Base-by-base conservation (phyloP, 1,140 invertebrate genomes). In the Riptortus pedestris region DNA sequence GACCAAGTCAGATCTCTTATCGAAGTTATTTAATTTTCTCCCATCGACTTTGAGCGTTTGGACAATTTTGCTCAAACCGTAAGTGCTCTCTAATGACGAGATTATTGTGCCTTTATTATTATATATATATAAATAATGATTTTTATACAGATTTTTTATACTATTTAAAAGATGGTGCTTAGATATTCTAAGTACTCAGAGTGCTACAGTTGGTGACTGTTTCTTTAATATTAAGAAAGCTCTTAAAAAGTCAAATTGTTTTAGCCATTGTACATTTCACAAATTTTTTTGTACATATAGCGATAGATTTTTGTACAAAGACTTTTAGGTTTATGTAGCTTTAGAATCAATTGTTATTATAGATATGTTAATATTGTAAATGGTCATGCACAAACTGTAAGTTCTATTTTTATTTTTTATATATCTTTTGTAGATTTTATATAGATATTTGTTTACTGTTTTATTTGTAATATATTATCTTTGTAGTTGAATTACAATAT, bases 101-200 rank as follows among this genome's bases (percentile, higher is more conserved):
- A 59, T 59, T 59, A 59, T 59, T 59, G 57, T 59, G 57, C 57
- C 57, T 59, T 59, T 59, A 29, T 18, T 59, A n/a, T 18, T 59
- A 52, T 52, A 24, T 47, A 47, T 47, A 47, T 47, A 47, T 47
- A 47, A 47, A 47, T 55, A 55, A 59, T 18, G n/a, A 59, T n/a
- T 33, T 59, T 59, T 59, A 59, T 59, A 33, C 14, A 59, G 57
- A 59, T 33, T 33, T 59, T 59, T 59, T 33, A 31, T 59, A 59
- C 28, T 38, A 38, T 33, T 59, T 38, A 38, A 59, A n/a, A n/a
- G 57, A 11, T 59, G 57, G 57, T 59, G 57, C 57, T 59, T 59
- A 33, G 51, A 2, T 4, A 33, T 59, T 29, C 28, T 59, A 59
- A 59, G 57, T 24, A 29, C 55, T 31, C 29, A 16, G 7, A 31